phyloP scores from a whole-genome alignment of 2,797 vertebrate genomes.

The Novumbra hubbsi region DNA sequence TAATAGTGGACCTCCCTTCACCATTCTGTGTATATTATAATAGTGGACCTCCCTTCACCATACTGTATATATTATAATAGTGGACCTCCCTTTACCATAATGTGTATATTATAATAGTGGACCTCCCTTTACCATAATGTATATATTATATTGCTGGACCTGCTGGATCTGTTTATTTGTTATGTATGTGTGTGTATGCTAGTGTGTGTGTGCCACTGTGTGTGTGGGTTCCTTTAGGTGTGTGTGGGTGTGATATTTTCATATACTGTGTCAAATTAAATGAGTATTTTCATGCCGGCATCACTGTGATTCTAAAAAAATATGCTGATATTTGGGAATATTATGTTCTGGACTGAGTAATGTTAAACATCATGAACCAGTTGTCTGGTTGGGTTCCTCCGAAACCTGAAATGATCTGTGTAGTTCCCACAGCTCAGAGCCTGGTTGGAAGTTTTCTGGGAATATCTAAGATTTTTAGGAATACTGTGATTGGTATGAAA shows the following conservation, averaged over 20 bases:
- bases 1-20: conserved; percentile 16
- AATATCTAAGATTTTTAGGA: background rate
- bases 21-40: conserved; percentile 22
- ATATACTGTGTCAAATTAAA: conserved; percentile 4
- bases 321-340: background rate
- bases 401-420: background rate
- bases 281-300: conserved; percentile 15
- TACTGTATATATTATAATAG: conserved; percentile 23
- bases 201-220: background rate
- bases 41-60: conserved; percentile 15
- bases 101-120: conserved; percentile 26
- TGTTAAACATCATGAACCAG: background rate
- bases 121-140: conserved; percentile 21
- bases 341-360: background rate
- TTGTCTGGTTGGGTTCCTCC: too few relatives aligned
- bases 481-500: background rate
- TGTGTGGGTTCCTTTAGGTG: background rate
- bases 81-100: conserved; percentile 14
- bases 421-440: background rate
- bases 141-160: conserved; percentile 9
- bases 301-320: background rate
- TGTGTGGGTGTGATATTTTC: conserved; percentile 2
- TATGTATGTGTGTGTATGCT: conserved; percentile 15
- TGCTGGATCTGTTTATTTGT: conserved; percentile 19
- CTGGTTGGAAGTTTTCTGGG: background rate